A percentile compares a stretch with the other conserved stretches of the same genome.
Conservation (phyloP, 2,113 vertebrate species). For the Sitta europaea region DNA sequence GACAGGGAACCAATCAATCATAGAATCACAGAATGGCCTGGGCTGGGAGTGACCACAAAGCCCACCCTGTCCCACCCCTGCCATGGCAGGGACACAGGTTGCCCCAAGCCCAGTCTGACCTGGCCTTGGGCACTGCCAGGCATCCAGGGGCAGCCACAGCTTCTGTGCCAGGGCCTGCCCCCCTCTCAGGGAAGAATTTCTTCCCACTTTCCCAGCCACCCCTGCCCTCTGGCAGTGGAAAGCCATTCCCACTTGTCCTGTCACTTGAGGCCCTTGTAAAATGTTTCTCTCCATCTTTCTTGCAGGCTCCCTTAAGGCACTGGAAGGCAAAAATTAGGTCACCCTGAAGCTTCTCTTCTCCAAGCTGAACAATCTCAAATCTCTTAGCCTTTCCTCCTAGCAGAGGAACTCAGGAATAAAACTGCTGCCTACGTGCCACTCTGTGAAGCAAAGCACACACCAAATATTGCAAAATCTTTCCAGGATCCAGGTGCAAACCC, state of each 20-base stretch:
- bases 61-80: fast-evolving
- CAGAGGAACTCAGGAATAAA: background rate
- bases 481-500: background rate
- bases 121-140: background rate
- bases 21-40: background rate
- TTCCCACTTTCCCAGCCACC: background rate
- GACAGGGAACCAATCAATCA: background rate
- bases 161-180: background rate
- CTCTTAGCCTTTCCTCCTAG: background rate
- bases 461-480: background rate
- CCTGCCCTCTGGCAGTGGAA: background rate
- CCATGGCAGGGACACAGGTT: background rate
- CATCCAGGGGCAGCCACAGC: background rate
- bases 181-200: background rate
- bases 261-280: background rate
- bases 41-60: background rate
- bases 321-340: background rate
- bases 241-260: background rate
- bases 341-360: background rate
- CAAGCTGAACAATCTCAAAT: background rate
- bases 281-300: background rate
- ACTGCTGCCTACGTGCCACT: fast-evolving
- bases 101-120: fast-evolving
- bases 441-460: background rate
- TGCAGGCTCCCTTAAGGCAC: background rate